Conservation (phyloP, 1,140 invertebrate genomes). For the Chionoecetes opilio region DNA sequence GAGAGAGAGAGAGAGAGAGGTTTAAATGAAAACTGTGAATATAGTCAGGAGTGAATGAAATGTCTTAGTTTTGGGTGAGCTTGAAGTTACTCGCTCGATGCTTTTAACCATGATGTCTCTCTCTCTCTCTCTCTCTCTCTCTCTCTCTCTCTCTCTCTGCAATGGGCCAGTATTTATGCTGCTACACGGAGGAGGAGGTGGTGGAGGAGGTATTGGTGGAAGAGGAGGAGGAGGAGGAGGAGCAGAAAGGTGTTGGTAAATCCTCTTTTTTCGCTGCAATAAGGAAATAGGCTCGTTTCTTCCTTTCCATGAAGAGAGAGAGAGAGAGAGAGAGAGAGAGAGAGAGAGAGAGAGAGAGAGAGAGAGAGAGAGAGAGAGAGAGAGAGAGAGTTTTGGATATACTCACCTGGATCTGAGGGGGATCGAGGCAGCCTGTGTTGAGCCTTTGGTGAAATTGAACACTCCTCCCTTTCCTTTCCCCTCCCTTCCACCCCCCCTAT, state of each 20-base stretch:
- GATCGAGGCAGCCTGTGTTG: background rate
- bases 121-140: conserved; percentile 1
- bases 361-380: conserved; percentile 43
- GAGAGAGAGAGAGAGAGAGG: background rate
- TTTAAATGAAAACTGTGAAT: background rate
- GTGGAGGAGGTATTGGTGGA: background rate
- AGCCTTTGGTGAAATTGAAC: conserved; percentile 28
- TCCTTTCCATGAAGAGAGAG: background rate
- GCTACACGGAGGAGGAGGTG: background rate
- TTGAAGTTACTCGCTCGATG: background rate
- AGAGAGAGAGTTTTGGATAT: conserved; percentile 27
- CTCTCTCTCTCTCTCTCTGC: conserved; percentile 10
- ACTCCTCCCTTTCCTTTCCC: background rate
- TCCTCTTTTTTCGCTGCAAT: conserved; percentile 3
- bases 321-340: too few species aligned
- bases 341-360: conserved; percentile 50
- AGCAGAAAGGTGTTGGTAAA: background rate
- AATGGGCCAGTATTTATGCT: background rate
- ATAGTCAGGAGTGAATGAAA: background rate
- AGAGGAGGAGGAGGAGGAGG: background rate
- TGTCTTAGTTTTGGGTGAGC: background rate
- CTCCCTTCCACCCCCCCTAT: background rate
- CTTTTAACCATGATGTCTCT: background rate
- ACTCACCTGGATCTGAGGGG: background rate
- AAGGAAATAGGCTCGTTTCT: background rate